phyloP scores from a whole-genome alignment of 1,140 invertebrate species.

The Cardiocondyla obscurior region DNA sequence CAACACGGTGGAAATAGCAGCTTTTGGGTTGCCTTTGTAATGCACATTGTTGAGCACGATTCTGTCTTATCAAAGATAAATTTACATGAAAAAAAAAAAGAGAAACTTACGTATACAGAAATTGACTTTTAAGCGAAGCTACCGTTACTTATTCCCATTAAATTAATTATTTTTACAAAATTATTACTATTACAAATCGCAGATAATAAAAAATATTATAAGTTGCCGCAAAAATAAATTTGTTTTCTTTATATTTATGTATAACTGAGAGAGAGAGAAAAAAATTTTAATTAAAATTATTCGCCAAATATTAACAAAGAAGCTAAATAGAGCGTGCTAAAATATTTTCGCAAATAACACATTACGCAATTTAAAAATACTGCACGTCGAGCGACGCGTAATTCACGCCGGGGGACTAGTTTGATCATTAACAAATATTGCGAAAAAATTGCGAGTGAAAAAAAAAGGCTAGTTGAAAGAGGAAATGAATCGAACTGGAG shows the following conservation, averaged over 20 bases:
- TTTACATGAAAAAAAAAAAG: conserved; percentile 15
- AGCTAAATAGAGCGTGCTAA: not conserved
- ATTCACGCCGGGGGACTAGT: conserved; percentile 36
- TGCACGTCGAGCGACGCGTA: conserved; percentile 20
- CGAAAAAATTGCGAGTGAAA: conserved; percentile 45
- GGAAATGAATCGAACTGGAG: conserved; percentile 63
- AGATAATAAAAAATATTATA: not conserved
- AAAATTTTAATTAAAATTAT: no score
- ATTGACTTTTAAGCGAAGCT: not conserved
- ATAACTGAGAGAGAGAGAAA: not conserved
- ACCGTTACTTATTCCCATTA: no score
- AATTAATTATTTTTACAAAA: not conserved
- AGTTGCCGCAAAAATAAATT: not conserved
- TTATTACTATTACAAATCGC: not conserved
- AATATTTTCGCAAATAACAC: not conserved
- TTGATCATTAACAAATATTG: conserved; percentile 53
- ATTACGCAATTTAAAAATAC: not conserved
- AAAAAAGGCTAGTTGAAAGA: conserved; percentile 53
- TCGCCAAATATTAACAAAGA: not conserved
- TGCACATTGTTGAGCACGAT: conserved; percentile 32
- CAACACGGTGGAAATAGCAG: conserved; percentile 38
- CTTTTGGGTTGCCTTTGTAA: conserved; percentile 20
- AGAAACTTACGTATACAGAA: not conserved
- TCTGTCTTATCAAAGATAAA: conserved; percentile 16
- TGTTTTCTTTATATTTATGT: not conserved